Evolutionary conservation across 1,140 invertebrate genomes (phyloP).

Genomic region (Helicoverpa armigera): DNA sequence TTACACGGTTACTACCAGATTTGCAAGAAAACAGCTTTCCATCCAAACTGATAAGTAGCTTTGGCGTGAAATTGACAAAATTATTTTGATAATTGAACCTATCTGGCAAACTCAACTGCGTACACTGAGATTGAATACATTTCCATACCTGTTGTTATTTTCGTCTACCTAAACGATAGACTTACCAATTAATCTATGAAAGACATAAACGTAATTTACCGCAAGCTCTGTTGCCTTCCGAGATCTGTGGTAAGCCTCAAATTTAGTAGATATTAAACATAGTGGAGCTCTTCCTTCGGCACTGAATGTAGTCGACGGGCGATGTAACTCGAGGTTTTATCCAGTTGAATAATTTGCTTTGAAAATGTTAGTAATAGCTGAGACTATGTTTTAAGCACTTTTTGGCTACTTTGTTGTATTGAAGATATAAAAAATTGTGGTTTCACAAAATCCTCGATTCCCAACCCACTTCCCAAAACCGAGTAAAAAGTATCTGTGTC

Average conservation of each 20-base stretch:
- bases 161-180: background rate
- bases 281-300: conserved; percentile 14
- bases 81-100: too few relatives aligned
- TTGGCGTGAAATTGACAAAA: too few relatives aligned
- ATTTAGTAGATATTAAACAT: conserved; percentile 51
- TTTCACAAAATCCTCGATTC: too few relatives aligned
- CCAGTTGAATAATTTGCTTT: background rate
- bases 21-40: too few relatives aligned
- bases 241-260: conserved; percentile 43
- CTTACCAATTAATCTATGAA: conserved; percentile 2
- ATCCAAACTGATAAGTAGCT: too few relatives aligned
- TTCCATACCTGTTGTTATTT: background rate
- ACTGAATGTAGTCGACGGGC: background rate
- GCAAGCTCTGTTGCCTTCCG: conserved; percentile 12
- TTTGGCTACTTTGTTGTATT: too few relatives aligned
- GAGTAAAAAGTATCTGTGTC: too few relatives aligned
- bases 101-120: too few relatives aligned
- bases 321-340: background rate
- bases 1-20: too few relatives aligned
- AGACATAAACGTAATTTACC: conserved; percentile 8
- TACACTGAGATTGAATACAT: too few relatives aligned
- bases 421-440: background rate
- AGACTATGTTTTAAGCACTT: background rate
- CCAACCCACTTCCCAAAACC: too few relatives aligned
- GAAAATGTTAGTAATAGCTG: background rate